Evolutionary conservation across 1,140 invertebrate genomes (phyloP), one percentile per base, ranked within the genome.

Genomic region (Macrotrachela quadricornifera): DNA sequence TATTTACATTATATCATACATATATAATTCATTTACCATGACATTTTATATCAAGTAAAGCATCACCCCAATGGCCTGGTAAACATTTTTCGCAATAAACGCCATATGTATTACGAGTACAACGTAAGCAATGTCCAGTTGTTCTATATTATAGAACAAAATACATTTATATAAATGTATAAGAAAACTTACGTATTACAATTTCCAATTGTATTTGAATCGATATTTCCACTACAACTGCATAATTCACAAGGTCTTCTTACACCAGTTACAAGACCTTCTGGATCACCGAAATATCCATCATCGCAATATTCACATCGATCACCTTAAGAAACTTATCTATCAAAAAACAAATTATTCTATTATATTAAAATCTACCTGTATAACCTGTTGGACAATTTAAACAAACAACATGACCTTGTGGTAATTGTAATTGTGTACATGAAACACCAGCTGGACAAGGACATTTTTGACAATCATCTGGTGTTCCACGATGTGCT

Each of bases 21-120:
- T 45, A 54, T 21, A 12, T 43, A n/a, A 46, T 39, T 15, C 39
- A 18, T 38, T 49, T 54, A 38, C 53, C 49, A 58, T 91, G 81
- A 46, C 87, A 86, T 67, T 87, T 88, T 1, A 77, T 79, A 45
- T 80, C 71, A 15, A 81, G 79, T n/a, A 90, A 65, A 14, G 70
- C 68, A 62, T 74, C 64, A 30, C 73, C 73, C 59, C 69, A 74
- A 60, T 65, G 69, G 57, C 83, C 85, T 49, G 81, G 77, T 55
- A 88, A 69, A 72, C 91, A 97, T 61, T 80, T 78, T 57, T 95
- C 87, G 66, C 91, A 78, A 56, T 63, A 59, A 42, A 61, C 65
- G 2, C 92, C 92, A 30, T 79, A 85, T 3, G 91, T 95, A 61
- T 92, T 92, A 65, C 94, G 84, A 54, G 95, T 90, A 67, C 92